These are phyloP conservation scores for Nyctalus aviator DNA, from an alignment of 2,797 vertebrate species.

Conservation along the genomic window DNA sequence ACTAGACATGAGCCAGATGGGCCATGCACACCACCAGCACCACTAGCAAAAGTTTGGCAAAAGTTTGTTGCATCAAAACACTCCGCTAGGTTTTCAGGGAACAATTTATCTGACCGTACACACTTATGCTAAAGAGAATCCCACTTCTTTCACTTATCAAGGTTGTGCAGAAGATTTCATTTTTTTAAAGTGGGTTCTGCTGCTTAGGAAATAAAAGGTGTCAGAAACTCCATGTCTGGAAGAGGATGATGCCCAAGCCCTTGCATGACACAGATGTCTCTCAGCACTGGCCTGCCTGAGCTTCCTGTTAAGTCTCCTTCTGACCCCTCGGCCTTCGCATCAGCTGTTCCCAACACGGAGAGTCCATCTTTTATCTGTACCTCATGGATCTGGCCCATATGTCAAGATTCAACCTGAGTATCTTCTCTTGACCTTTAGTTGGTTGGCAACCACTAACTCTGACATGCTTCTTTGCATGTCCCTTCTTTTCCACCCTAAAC, in stretches of 20 bases:
- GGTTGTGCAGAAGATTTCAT: not conserved
- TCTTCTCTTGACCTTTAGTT: not conserved
- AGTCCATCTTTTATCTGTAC: not conserved
- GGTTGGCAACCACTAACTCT: not conserved
- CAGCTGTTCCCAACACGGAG: not conserved
- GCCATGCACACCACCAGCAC: rapidly evolving
- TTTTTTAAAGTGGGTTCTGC: not conserved
- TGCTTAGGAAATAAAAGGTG: not conserved
- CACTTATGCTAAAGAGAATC: not conserved
- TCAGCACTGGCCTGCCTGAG: not conserved
- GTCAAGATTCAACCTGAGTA: not conserved
- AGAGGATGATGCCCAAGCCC: not conserved
- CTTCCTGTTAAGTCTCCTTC: not conserved
- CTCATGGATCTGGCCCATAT: not conserved
- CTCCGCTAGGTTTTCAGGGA: not conserved
- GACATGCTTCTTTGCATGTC: not conserved
- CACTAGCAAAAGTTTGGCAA: not conserved
- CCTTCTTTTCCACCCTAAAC: too few relatives aligned
- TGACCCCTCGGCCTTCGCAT: not conserved
- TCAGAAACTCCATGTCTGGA: not conserved
- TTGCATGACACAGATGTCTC: not conserved
- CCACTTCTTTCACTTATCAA: not conserved
- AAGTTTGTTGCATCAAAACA: not conserved
- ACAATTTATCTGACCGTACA: not conserved
- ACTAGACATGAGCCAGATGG: not conserved